Base-by-base conservation (phyloP, 2,797 vertebrate genomes). In the Sebastes matsubarae region DNA sequence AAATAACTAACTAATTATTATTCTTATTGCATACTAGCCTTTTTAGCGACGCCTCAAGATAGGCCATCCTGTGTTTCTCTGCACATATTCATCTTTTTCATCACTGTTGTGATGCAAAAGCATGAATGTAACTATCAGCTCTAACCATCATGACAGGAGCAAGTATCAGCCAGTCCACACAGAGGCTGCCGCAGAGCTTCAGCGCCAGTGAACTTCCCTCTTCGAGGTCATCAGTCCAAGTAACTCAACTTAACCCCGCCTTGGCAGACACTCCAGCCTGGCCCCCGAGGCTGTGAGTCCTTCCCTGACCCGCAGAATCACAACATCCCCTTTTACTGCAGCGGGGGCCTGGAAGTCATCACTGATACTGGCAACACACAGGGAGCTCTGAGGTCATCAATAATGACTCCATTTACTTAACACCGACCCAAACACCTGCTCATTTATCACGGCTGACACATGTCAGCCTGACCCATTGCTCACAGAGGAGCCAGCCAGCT, bases 381-480 rank as follows among this genome's bases (percentile, higher is more conserved):
- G 86, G 76, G 89, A 84, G 83, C 87, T 76, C 79, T 61, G 79
- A 91, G 91, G 93, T 94, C 90, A 89, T 94, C 87, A 87, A 89
- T 93, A 93, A 94, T 89, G 90, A 91, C 85, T 90, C 88, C 87
- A 93, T 94, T 92, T 93, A 91, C 91, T 94, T 93, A 93, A 95
- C 92, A 90, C 85, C 8, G 77, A 90, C 86, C 82, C 87, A 83
- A 92, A 94, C 94, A 94, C 89, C 91, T 92, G 90, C 89, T 89
- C 90, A 82, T 94, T 90, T 72, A 89, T 94, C 92, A 91, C 1
- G 22, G 88, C 87, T 81, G 92, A 93, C 89, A 87, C 79, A 77
- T 81, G 92, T 94, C 92, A 77, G 89, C 75, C 82, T 61, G 79
- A 78, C 50, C 85, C 88, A 91, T 92, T 89, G 75, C 89, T 92